Evolutionary conservation across 2,113 vertebrate species (phyloP), one percentile per base, ranked within the genome.

Genomic region (Cynopterus brachyotis): DNA sequence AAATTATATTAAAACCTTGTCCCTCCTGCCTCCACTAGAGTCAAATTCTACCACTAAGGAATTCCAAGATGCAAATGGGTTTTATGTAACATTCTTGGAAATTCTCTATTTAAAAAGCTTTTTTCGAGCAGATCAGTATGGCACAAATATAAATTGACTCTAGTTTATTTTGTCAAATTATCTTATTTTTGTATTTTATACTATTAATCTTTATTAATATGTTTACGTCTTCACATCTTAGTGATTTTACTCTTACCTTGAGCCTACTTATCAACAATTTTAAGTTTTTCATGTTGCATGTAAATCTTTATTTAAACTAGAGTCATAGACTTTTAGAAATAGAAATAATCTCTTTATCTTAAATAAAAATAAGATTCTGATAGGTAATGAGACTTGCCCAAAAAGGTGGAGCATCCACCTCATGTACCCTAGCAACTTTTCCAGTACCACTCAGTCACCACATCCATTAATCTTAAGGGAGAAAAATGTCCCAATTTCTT

Each of bases 321-420:
- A 80, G 35, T 5, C 73, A 1, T 7, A 62, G 24, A 79, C 67
- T 42, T 79, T 91, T 53, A 80, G 45, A 70, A 67, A 91, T 73
- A 96, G 72, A 89, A 85, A 94, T 80, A n/a, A 95, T 64, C 26
- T 24, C 69, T 89, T 64, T 69, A 40, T 35, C 15, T 85, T 79
- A 64, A 53, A 76, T 50, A 50, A 50, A 15, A 92, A 53, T 57
- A 32, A 76, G 28, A 75, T 30, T 62, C 59, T 75, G 9, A 60
- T 32, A 72, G 45, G 26, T 67, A 35, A 88, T 88, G n/a, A 89
- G 83, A 62, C 47, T 47, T 81, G 32, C 26, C 37, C 20, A 17
- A 50, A 35, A 35, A 67, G 6, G 37, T 6, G 5, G 22, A 32
- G 16, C 42, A 78, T 78, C 2, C 84, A 28, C 22, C 13, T 35